Evolutionary conservation across 2,113 vertebrate species (phyloP), one percentile per base, ranked within the genome.

Genomic region (Gnathonemus longibarbis): DNA sequence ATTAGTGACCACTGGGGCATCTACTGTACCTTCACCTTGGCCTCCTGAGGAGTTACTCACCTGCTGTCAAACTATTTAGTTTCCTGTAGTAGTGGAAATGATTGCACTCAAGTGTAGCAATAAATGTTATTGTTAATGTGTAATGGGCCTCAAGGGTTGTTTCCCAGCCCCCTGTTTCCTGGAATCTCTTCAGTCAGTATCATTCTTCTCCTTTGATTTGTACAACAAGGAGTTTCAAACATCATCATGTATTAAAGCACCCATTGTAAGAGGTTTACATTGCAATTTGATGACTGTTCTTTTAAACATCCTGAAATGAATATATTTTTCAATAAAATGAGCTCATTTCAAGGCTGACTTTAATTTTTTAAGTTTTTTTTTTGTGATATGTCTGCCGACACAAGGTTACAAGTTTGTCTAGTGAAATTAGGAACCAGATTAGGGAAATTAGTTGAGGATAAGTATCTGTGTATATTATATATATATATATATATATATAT

Each of bases 1-100:
- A 96, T 96, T 5, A 99, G 98, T 89, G 98, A 99, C 93, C 98
- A 99, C 94, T 99, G 98, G 98, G 98, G 98, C 52, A 94, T 99
- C 87, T 95, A 98, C 86, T 98, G 98, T 90, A 96, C 92, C 88
- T 97, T 99, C 89, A 92, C 91, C 17, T 9, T 88, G 31, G 91
- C 24, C 0, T 94, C 93, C 83, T 91, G 85, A 84, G 84, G 31
- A 9, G 58, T 3, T 19, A 58, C 49, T 85, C 19, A 39, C 31
- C 62, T 31, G n/a, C 62, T 10, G n/a, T 66, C n/a, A 31, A 66
- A 31, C 24, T n/a, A 10, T 66, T 10, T 66, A 3, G 9, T 0
- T 27, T 66, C n/a, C 3, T 1, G 9, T 11, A 10, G n/a, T 27
- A 31, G n/a, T 66, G 62, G 62, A 27, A 66, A 66, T 24, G 56